Evolutionary conservation across 2,888 invertebrate species (phyloP), one percentile per base, ranked within the genome.

Genomic region (Ichneumoninae sp.): DNA sequence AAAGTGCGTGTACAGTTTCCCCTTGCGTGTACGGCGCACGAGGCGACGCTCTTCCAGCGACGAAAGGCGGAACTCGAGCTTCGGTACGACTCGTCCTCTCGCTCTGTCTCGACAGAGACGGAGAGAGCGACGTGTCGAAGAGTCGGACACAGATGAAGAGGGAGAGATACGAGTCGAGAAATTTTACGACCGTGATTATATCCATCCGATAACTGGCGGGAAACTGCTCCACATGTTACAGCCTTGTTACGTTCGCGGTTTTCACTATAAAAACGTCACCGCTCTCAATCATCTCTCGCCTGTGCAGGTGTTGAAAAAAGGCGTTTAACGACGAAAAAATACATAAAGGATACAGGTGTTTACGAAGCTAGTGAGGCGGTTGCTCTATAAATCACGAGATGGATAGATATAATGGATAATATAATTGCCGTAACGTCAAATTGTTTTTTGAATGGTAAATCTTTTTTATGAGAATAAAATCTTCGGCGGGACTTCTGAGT

Each of bases 151-250:
- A 16, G 36, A 62, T 26, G n/a, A 26, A 13, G 7, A 10, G 57
- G 22, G 62, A n/a, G n/a, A 33, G 13, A 62, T 30, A 62, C 62
- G 78, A 70, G 60, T 81, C 22, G 72, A 79, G 72, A 76, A 81
- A 81, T 84, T 84, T 84, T 81, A 84, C 78, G 84, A 81, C 74
- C 62, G 69, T 69, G 81, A 81, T 84, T 84, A 81, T 80, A 84
- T 80, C 76, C 74, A 84, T 68, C 81, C 77, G 81, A 84, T 84
- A 81, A 84, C 81, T 77, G 80, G 74, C 62, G 72, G 65, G 62
- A 78, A 81, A 81, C 81, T 78, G 68, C 84, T 84, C 78, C 13
- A 74, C 84, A 84, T 77, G 80, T 81, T 81, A 52, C 83, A 80
- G 71, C 74, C 68, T 81, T 84, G 81, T 84, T 84, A 57, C 66